Evolutionary conservation across 2,888 invertebrate species (phyloP), one percentile per base, ranked within the genome.

Genomic region (Mimumesa dahlbomi): DNA sequence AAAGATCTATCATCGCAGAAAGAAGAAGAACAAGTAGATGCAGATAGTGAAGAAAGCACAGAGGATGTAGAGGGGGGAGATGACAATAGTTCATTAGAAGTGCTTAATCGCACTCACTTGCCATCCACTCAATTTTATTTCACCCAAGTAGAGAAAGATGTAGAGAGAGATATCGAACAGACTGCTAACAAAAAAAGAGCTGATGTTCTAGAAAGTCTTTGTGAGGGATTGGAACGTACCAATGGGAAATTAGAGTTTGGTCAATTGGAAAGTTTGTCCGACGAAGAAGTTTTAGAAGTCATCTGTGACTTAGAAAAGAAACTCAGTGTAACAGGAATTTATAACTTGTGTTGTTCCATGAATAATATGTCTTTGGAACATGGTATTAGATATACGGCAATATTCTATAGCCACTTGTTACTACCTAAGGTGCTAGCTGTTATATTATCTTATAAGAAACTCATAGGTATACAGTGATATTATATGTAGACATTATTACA

Each of bases 351-450:
- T 29, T 75, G 67, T 34, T 79, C 78, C 0, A 61, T 87, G 40
- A 80, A 75, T 31, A 64, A 75, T 13, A 81, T 82, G 66, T 70
- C 70, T 46, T 34, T 59, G 0, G 84, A 85, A n/a, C 72, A 83
- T 46, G 69, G 69, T 46, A 66, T 81, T 14, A 77, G 75, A 54
- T 86, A 84, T 53, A 70, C 80, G 21, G 72, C 75, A 67, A 36
- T 75, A 6, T 57, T 85, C 9, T 82, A 81, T 70, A 72, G 64
- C 1, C 64, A 84, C 43, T 49, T 88, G n/a, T 64, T 88, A 54
- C 38, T 88, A 2, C 65, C 64, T 25, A 84, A 83, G 83, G 88
- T 87, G 66, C n/a, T n/a, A n/a, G n/a, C n/a, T n/a, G n/a, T n/a
- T n/a, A n/a, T n/a, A n/a, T n/a, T n/a, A n/a, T n/a, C n/a, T n/a